Base-by-base conservation (phyloP, 2,888 invertebrate genomes). In the Trisateles emortualis region DNA sequence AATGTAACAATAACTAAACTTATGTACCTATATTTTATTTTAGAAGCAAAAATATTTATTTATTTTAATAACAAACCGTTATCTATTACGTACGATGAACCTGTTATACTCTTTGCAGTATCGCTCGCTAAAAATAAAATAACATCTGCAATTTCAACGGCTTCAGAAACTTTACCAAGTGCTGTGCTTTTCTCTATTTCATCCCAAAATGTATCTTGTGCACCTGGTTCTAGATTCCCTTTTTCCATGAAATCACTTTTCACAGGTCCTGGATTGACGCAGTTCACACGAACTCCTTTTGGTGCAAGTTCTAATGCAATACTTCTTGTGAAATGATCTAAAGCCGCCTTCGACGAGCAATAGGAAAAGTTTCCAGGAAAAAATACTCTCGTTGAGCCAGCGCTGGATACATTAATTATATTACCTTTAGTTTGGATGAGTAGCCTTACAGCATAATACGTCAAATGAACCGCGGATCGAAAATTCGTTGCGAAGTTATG, bases 261-360 rank as follows among this genome's bases (percentile, higher is more conserved):
- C 5, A 78, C 74, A 0, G 73, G 71, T 2, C 74, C 74, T 5
- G 98, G 98, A 86, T 97, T 97, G 0, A 98, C 96, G 50, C 95
- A 93, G 83, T 98, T 98, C 0, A 96, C 97, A 13, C 97, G 92
- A 0, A 98, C 96, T 61, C 95, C 94, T 79, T 95, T 95, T 0
- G 92, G 64, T 16, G 95, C 96, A 42, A 96, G 85, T 74, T 96
- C 98, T 43, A 98, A 85, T 10, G 98, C 98, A 13, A 95, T 92
- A 81, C 97, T 97, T 72, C 96, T 93, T 0, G 98, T 98, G 67
- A 99, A 95, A 78, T 98, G 98, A 87, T 98, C 98, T 0, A 98
- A 86, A 1, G 97, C 97, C 33, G 97, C 94, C 88, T 98, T 98
- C 1, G 97, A 97, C 87, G 98, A 95, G 66, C 64, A 65, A 39